Base-by-base conservation (phyloP, 2,113 vertebrate species). In the Phyllostomus discolor region DNA sequence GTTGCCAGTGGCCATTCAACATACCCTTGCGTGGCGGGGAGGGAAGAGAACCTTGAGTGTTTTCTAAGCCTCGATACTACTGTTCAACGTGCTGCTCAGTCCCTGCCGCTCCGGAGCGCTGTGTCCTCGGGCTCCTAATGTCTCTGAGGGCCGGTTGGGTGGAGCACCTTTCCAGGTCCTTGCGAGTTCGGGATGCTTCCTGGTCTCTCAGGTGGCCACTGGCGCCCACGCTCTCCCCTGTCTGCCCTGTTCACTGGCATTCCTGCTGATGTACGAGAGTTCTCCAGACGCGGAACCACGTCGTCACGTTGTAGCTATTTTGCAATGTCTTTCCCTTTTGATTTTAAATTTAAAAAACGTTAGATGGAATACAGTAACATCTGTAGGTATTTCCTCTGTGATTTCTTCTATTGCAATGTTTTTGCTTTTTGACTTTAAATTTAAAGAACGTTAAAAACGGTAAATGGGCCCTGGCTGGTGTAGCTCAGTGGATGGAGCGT, bases 61-160 rank as follows among this genome's bases (percentile, higher is more conserved):
- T 38, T 6, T 17, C 33, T 20, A 20, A 54, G 10, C 26, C 33
- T 11, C 2, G 62, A 48, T 8, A 8, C 16, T 4, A 7, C 26
- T 6, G 2, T 19, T 38, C 4, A 22, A 0, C 10, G 22, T 22
- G 48, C 54, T n/a, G 8, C n/a, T 70, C 64, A 4, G 0, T 8
- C 10, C 66, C 83, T 87, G 28, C 31, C 82, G 2, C 11, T 33
- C 41, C 14, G 64, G 33, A 33, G 31, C 1, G 26, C 26, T 12
- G 14, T 38, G 48, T 69, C 64, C 12, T 59, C 19, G 33, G 12
- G 11, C 43, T 41, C 50, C 48, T 9, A 22, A 17, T 62, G 26
- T 70, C 14, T 14, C 8, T 12, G 14, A 0, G 62, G 22, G 38
- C 52, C 38, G 19, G 24, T 33, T 11, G 33, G 66, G 14, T 41